Base-by-base conservation (phyloP, 2,113 vertebrate genomes). In the Tyrannus savana region DNA sequence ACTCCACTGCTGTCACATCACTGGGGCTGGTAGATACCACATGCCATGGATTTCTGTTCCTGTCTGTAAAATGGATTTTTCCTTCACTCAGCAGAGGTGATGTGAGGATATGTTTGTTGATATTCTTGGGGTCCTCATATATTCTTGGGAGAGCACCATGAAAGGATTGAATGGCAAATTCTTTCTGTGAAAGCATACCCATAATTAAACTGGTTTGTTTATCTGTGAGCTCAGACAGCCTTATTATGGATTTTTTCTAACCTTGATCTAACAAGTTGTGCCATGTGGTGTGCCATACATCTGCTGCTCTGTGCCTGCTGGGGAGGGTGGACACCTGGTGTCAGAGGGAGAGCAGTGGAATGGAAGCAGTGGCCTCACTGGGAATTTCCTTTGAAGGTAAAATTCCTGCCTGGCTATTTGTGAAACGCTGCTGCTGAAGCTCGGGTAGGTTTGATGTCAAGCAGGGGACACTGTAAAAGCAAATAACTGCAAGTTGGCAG, bases 291-390 rank as follows among this genome's bases (percentile, higher is more conserved):
- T 88, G 90, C 59, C 75, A 77, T 52, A 85, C 72, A 67, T 90
- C 83, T 94, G 84, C 75, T 82, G 82, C 60, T 82, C n/a, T 2
- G 0, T 66, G 74, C 4, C 7, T 87, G 86, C 69, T 63, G 63
- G 60, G 82, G 30, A 77, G 55, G 79, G 68, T 49, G 88, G 75
- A 68, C 92, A 84, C 93, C 90, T 88, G 87, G 59, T 77, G 67
- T 55, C 63, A 18, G 27, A 83, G 55, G 46, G 42, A 63, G 67
- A 59, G 75, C 17, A 80, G 28, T n/a, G 44, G 72, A 68, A 64
- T 88, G 88, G 79, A 84, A 96, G 71, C 16, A 5, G 82, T 33
- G 82, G 78, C 85, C 50, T 69, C 55, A 0, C 39, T 63, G 93
- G 75, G 81, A 52, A 71, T 92, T 85, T 41, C 47, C 82, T 90